These are phyloP conservation scores for Drosophila neutralis DNA, from an alignment of 2,888 invertebrate genomes.

Conservation along the genomic window DNA sequence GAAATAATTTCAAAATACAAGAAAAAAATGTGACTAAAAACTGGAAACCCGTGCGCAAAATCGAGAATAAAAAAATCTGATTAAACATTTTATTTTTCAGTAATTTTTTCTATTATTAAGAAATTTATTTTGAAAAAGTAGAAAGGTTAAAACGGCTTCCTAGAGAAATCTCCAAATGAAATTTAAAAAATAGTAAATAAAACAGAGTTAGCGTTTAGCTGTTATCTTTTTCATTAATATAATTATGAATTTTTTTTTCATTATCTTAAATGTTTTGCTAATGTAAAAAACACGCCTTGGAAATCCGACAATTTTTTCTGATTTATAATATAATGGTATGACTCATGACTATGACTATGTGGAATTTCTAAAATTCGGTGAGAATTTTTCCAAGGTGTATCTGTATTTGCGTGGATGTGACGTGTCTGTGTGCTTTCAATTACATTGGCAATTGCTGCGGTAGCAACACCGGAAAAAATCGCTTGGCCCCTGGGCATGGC, in stretches of 20 bases:
- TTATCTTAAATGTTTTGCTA: no score
- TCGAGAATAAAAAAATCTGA: neutral
- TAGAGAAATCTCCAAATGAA: neutral
- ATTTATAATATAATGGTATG: neutral
- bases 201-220: neutral
- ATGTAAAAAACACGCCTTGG: neutral
- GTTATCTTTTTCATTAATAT: neutral
- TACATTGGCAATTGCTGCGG: conserved; percentile 75
- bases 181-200: neutral
- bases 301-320: neutral
- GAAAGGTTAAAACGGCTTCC: neutral
- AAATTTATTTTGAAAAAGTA: neutral
- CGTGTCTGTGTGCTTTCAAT: conserved; percentile 56
- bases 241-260: neutral
- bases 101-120: neutral
- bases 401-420: neutral
- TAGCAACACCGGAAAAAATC: conserved; percentile 53
- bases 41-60: neutral
- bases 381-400: neutral
- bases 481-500: conserved; percentile 47
- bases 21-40: neutral
- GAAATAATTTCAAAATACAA: neutral
- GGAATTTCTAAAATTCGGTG: neutral
- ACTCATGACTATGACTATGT: no score
- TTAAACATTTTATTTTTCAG: neutral